A percentile compares a stretch with the other conserved stretches of the same genome.
These are phyloP conservation scores for Scopus umbretta DNA, from an alignment of 2,113 vertebrate genomes.

Conservation along the genomic window DNA sequence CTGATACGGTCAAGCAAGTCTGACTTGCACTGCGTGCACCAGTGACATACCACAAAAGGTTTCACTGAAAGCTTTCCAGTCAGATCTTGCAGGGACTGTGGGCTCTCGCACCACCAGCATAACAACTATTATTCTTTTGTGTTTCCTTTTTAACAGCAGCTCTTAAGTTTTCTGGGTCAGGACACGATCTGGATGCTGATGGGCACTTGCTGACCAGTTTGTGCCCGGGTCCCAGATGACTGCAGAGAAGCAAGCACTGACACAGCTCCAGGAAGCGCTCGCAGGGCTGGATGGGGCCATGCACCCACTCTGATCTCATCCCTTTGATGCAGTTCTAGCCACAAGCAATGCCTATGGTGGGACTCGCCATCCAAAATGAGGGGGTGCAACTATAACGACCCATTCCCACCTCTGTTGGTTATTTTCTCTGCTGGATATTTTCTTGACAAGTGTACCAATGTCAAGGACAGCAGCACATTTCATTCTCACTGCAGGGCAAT, in stretches of 20 bases:
- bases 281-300: neutral
- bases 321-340: neutral
- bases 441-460: neutral
- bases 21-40: neutral
- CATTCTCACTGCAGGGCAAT: neutral
- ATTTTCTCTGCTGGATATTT: neutral
- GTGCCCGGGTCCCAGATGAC: neutral
- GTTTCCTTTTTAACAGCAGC: neutral
- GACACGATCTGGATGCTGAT: neutral
- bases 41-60: too few species aligned
- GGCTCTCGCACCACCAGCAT: neutral
- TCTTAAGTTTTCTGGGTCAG: neutral
- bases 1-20: neutral
- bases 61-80: neutral
- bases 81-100: neutral
- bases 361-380: neutral
- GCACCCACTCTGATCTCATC: neutral
- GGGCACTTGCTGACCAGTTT: neutral
- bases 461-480: neutral
- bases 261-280: neutral
- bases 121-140: neutral
- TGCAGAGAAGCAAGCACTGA: neutral
- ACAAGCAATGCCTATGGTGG: neutral
- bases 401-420: neutral
- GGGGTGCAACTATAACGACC: neutral